These are phyloP conservation scores for Caenorhabditis sp. DNA, from an alignment of 2,888 invertebrate species.

Conservation along the genomic window DNA sequence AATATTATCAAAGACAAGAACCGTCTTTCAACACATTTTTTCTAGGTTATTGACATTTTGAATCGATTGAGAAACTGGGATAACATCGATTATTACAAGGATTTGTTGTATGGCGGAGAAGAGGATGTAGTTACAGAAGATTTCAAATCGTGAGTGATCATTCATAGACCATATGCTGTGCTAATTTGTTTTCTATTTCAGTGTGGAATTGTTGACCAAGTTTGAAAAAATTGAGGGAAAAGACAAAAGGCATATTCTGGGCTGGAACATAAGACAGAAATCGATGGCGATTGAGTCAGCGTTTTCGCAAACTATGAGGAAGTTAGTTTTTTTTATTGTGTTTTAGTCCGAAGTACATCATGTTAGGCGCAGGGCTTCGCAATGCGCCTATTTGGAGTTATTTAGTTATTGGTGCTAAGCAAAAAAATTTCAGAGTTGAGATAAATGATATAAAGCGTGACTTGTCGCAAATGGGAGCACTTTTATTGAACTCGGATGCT, in stretches of 20 bases:
- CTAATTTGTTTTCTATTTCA: constrained; percentile 5
- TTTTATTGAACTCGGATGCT: constrained; percentile 16
- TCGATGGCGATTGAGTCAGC: constrained; percentile 21
- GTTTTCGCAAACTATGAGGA: constrained; percentile 35
- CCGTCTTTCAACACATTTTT: too few species aligned
- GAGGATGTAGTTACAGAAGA: constrained; percentile 20
- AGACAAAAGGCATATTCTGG: constrained; percentile 12
- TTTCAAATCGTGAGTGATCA: constrained; percentile 24
- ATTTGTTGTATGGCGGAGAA: constrained; percentile 8
- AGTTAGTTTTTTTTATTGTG: constrained; percentile 11
- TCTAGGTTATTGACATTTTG: constrained; percentile 33
- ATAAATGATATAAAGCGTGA: constrained; percentile 21
- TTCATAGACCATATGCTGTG: neutral
- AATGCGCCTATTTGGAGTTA: too few species aligned
- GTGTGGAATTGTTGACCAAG: constrained; percentile 37
- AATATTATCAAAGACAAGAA: too few species aligned
- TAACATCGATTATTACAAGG: constrained; percentile 23
- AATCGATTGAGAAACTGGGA: constrained; percentile 24
- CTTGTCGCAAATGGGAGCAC: constrained; percentile 22
- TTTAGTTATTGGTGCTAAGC: neutral
- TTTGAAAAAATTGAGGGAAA: constrained; percentile 25
- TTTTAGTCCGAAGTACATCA: too few species aligned
- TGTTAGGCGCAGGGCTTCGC: too few species aligned
- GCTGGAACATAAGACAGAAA: constrained; percentile 29
- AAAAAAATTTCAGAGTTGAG: constrained; percentile 15